A percentile compares a stretch with the other conserved stretches of the same genome.
These are phyloP conservation scores for Chromobotia macracanthus DNA, from an alignment of 2,797 vertebrate genomes.

Conservation along the genomic window DNA sequence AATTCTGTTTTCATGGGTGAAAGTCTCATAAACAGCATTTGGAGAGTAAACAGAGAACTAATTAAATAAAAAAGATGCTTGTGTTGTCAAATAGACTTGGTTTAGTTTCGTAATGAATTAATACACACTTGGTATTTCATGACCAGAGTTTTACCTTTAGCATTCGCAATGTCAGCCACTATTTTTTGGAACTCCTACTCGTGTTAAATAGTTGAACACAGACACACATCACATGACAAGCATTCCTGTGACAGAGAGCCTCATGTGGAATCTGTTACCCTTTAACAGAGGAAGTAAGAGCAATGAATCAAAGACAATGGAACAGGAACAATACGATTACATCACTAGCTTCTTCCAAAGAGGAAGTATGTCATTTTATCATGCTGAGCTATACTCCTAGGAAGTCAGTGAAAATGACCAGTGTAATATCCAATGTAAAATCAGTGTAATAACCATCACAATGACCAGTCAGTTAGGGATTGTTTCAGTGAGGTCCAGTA, in stretches of 20 bases:
- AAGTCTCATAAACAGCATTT: neutral
- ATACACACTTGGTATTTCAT: neutral
- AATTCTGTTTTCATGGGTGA: neutral
- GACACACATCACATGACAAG: constrained; percentile 26
- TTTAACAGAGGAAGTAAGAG: constrained; percentile 27
- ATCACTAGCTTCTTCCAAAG: constrained; percentile 26
- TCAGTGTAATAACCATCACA: neutral
- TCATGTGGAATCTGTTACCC: constrained; percentile 24
- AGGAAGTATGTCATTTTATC: constrained; percentile 32
- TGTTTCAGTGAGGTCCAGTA: neutral
- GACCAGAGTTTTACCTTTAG: neutral
- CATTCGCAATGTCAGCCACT: neutral
- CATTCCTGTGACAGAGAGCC: constrained; percentile 7
- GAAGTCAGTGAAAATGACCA: neutral
- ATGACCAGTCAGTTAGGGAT: neutral
- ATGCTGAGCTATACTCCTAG: neutral
- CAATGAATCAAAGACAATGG: constrained; percentile 23
- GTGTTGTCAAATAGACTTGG: neutral
- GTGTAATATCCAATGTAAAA: too few species aligned
- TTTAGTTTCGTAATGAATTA: neutral
- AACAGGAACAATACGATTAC: neutral
- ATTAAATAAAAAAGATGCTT: neutral
- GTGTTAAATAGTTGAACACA: neutral
- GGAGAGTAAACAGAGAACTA: neutral
- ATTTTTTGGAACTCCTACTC: neutral